These are phyloP conservation scores for Clitarchus hookeri DNA, from an alignment of 2,888 invertebrate species.

Conservation along the genomic window DNA sequence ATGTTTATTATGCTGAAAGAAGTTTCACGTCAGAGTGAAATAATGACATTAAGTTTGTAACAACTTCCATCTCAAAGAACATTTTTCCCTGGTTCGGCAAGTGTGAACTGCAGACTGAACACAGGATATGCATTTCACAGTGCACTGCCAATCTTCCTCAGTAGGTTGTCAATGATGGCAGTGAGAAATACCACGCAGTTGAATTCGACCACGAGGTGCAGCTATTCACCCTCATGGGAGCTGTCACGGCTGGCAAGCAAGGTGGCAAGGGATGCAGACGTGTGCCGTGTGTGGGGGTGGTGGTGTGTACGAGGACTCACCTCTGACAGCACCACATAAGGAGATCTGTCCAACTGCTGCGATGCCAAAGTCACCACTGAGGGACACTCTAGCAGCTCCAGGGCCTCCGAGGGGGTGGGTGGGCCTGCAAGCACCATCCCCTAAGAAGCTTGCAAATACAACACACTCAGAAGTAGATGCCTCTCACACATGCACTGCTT, in stretches of 20 bases:
- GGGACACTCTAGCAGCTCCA: conserved; percentile 51
- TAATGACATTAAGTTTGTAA: too few relatives aligned
- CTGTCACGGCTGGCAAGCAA: conserved; percentile 31
- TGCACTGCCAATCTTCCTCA: too few relatives aligned
- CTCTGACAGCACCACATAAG: conserved; percentile 31
- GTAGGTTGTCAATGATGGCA: not conserved
- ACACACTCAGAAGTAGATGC: not conserved
- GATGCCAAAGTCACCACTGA: conserved; percentile 35
- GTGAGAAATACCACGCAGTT: not conserved
- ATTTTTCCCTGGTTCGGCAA: too few relatives aligned
- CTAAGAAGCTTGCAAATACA: not conserved
- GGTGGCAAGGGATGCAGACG: conserved; percentile 30
- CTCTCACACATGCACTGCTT: too few relatives aligned
- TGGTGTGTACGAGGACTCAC: conserved; percentile 31
- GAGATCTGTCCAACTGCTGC: conserved; percentile 34
- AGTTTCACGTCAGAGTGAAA: too few relatives aligned
- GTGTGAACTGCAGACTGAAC: too few relatives aligned
- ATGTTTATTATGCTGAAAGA: not conserved
- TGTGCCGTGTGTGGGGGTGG: conserved; percentile 28
- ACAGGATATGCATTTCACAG: too few relatives aligned
- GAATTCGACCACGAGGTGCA: not conserved
- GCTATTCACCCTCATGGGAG: conserved; percentile 30
- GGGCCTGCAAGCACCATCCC: conserved; percentile 46
- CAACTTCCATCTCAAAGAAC: too few relatives aligned
- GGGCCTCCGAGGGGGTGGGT: conserved; percentile 53